phyloP scores from a whole-genome alignment of 1,140 invertebrate genomes.

The Apis laboriosa region DNA sequence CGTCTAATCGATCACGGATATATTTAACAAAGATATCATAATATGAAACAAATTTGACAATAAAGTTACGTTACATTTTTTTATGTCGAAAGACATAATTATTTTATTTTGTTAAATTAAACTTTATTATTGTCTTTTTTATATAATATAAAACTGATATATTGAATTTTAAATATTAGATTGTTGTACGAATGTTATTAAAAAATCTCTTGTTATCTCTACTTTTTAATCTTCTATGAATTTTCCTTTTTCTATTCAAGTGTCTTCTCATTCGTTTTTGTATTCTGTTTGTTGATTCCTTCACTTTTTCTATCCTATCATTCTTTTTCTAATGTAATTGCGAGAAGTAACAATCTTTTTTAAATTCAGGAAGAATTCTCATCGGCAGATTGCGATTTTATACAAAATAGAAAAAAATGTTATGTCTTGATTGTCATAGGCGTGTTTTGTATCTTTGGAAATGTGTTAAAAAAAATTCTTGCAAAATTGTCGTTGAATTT shows the following conservation, averaged over 20 bases:
- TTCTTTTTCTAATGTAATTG: background rate
- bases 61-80: no score
- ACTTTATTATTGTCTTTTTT: conserved; percentile 32
- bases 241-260: background rate
- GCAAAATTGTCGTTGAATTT: no score
- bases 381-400: conserved; percentile 19
- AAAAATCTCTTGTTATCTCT: background rate
- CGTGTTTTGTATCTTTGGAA: no score
- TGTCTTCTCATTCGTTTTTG: background rate
- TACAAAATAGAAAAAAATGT: no score
- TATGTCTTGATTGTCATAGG: no score
- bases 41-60: background rate
- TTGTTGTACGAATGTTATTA: background rate
- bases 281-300: no score
- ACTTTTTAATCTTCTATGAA: background rate
- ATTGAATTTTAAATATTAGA: no score
- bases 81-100: no score
- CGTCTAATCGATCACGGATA: background rate
- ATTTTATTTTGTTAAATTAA: conserved; percentile 25
- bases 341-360: conserved; percentile 31
- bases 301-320: background rate
- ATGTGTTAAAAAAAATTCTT: no score
- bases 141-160: background rate
- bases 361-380: conserved; percentile 41
- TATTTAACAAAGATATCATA: background rate